Percentiles rank a stretch among this genome's conserved stretches.
Conservation (phyloP, 2,113 vertebrate genomes). For the Hipposideros armiger region DNA sequence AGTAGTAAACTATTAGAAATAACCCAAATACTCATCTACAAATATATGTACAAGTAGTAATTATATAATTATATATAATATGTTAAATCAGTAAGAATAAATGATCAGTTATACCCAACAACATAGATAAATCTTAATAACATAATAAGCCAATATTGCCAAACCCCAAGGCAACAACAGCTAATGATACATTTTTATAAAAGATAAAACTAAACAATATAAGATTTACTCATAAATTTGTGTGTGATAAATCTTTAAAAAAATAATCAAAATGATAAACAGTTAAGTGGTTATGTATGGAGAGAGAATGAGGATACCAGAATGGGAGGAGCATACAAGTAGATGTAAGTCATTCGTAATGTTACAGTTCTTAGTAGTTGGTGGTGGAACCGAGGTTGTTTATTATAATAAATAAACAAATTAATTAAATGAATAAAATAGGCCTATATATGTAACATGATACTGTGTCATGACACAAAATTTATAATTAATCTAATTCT, state of each 20-base stretch:
- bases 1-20: not conserved
- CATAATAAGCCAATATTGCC: slow-evolving; percentile 10
- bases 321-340: not conserved
- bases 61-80: not conserved
- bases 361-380: not conserved
- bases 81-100: slow-evolving; percentile 25
- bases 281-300: not conserved
- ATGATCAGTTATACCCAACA: not conserved
- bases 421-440: slow-evolving; percentile 22
- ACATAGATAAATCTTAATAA: slow-evolving; percentile 1
- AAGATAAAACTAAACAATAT: slow-evolving; percentile 1
- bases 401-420: not conserved
- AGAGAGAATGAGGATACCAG: not conserved
- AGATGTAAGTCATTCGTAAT: not conserved
- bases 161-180: not conserved
- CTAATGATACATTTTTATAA: not conserved
- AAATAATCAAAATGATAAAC: not conserved
- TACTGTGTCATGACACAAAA: not conserved
- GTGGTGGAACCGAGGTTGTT: not conserved
- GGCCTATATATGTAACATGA: not conserved
- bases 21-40: not conserved
- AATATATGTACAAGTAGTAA: not conserved
- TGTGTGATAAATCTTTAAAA: slow-evolving; percentile 21
- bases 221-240: not conserved
- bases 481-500: slow-evolving; percentile 26